Conservation (phyloP, 2,113 vertebrate species). For the Serinus canaria region DNA sequence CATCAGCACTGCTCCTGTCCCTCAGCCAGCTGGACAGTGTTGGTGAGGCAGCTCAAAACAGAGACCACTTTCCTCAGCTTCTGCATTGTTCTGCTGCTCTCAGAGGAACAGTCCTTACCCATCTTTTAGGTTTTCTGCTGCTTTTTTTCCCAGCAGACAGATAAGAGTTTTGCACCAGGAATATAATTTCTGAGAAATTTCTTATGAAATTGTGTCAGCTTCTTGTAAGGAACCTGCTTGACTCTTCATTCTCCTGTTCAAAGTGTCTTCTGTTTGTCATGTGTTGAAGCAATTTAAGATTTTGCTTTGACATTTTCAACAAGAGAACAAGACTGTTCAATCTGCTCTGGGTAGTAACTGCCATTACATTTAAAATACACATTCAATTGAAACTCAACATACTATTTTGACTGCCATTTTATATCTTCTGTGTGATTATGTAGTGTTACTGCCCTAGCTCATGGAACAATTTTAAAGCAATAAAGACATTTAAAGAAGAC, state of each 20-base stretch:
- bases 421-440: not conserved
- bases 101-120: not conserved
- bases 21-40: not conserved
- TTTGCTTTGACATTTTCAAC: slow-evolving; percentile 56
- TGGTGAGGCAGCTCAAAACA: not conserved
- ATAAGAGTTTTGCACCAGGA: not conserved
- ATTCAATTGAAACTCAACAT: not conserved
- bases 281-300: slow-evolving; percentile 35
- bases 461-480: not conserved
- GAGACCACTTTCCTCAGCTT: not conserved
- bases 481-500: not conserved
- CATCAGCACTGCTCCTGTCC: not conserved
- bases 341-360: slow-evolving; percentile 39
- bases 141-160: not conserved
- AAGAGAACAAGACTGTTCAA: slow-evolving; percentile 34
- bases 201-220: slow-evolving; percentile 31
- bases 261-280: slow-evolving; percentile 38
- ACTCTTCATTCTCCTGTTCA: not conserved
- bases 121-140: not conserved
- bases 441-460: not conserved
- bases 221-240: not conserved
- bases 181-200: slow-evolving; percentile 7
- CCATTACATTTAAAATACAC: slow-evolving; percentile 9
- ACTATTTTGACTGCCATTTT: slow-evolving; percentile 2
- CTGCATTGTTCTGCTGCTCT: not conserved